These are phyloP conservation scores for Eospalax fontanierii DNA, from an alignment of 2,797 vertebrate species.

Conservation along the genomic window DNA sequence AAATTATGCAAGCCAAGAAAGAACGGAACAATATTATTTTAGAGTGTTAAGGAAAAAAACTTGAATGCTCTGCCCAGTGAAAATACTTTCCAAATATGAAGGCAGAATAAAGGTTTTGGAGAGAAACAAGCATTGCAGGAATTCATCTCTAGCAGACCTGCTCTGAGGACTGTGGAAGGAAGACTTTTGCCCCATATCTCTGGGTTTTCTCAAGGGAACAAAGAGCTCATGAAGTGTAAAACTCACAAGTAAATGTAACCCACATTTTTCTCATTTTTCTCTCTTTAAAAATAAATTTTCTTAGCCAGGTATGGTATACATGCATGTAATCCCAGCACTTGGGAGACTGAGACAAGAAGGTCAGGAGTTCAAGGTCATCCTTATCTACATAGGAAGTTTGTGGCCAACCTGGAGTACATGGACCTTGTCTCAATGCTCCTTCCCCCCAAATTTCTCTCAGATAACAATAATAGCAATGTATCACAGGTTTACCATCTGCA, in stretches of 20 bases:
- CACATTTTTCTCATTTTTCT: not conserved
- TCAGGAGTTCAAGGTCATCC: not conserved
- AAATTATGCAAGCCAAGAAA: not conserved
- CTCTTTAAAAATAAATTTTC: not conserved
- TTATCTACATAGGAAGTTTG: too few species aligned
- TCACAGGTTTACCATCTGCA: too few species aligned
- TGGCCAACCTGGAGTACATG: too few species aligned
- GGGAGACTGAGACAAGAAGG: not conserved
- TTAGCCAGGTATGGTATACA: not conserved
- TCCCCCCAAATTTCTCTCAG: not conserved
- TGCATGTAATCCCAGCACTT: not conserved
- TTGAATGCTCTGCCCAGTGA: not conserved
- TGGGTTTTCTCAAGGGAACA: not conserved
- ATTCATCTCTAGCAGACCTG: not conserved
- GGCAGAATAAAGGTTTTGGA: not conserved
- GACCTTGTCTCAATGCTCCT: too few species aligned
- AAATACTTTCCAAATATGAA: slow-evolving; percentile 36
- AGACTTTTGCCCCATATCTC: not conserved
- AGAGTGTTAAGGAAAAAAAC: not conserved
- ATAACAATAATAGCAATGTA: not conserved
- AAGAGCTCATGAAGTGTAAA: not conserved
- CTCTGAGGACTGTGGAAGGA: not conserved
- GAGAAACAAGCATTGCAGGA: slow-evolving; percentile 4
- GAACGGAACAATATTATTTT: not conserved
- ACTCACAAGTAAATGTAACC: not conserved